Percentiles rank a stretch among this genome's conserved stretches.
Conservation (phyloP, 2,113 vertebrate genomes). For the Calypte anna region DNA sequence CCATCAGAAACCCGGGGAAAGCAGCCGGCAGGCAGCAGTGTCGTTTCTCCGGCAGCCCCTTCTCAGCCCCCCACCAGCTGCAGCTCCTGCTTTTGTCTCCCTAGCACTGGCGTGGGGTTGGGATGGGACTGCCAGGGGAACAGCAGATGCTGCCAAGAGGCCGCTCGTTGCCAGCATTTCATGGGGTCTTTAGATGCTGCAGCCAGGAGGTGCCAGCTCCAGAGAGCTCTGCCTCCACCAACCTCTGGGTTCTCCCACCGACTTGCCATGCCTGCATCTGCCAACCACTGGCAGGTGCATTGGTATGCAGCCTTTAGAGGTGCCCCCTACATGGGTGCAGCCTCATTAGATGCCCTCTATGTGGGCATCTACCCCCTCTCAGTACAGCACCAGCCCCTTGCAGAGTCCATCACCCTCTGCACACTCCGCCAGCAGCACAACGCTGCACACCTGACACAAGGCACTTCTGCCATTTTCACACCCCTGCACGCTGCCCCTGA, state of each 20-base stretch:
- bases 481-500: background rate
- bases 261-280: background rate
- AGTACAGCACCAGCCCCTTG: accelerated
- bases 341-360: background rate
- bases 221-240: background rate
- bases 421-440: accelerated
- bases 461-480: background rate
- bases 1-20: background rate
- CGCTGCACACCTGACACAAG: no score
- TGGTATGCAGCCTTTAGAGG: background rate
- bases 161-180: conserved; percentile 21
- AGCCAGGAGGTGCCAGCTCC: background rate
- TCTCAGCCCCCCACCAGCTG: conserved; percentile 35
- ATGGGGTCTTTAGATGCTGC: background rate
- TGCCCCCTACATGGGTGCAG: accelerated
- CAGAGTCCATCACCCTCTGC: no score
- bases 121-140: conserved; percentile 44
- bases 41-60: conserved; percentile 10
- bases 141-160: background rate
- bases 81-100: conserved; percentile 34
- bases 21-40: background rate
- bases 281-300: accelerated
- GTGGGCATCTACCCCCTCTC: accelerated
- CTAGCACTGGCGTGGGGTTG: background rate
- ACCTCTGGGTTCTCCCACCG: accelerated